Conservation (phyloP, 2,113 vertebrate genomes). For the Bos javanicus region DNA sequence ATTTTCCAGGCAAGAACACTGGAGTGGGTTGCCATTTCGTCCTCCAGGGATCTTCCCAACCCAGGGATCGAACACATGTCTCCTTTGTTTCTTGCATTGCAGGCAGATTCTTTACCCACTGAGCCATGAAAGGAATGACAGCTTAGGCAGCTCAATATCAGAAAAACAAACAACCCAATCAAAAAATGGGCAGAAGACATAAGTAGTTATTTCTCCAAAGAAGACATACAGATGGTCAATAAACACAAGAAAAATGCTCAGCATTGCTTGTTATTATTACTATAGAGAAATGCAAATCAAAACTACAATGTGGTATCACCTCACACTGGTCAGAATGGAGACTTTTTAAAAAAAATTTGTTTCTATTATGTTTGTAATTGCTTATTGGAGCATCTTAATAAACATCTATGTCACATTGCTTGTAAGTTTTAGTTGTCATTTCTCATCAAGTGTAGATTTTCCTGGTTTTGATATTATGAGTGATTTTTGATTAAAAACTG, state of each 20-base stretch:
- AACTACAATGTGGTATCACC: background rate
- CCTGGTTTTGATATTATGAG: background rate
- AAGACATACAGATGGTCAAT: background rate
- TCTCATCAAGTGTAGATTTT: background rate
- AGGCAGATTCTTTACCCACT: background rate
- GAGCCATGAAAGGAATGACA: background rate
- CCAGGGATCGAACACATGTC: background rate
- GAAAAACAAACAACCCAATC: background rate
- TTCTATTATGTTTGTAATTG: background rate
- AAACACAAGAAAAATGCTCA: background rate
- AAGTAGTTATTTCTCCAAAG: background rate
- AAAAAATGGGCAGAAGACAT: background rate
- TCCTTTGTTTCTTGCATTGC: background rate
- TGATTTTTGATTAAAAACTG: background rate
- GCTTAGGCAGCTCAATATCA: background rate
- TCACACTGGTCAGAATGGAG: background rate
- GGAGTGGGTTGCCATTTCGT: background rate
- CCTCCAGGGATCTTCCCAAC: background rate
- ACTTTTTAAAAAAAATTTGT: background rate
- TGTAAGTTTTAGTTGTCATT: background rate
- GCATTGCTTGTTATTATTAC: background rate
- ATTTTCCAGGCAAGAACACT: background rate
- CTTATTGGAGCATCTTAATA: background rate
- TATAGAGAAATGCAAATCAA: background rate
- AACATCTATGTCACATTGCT: background rate